A percentile compares a stretch with the other conserved stretches of the same genome.
phyloP scores from a whole-genome alignment of 2,888 invertebrate species.

The Encarsia formosa region DNA sequence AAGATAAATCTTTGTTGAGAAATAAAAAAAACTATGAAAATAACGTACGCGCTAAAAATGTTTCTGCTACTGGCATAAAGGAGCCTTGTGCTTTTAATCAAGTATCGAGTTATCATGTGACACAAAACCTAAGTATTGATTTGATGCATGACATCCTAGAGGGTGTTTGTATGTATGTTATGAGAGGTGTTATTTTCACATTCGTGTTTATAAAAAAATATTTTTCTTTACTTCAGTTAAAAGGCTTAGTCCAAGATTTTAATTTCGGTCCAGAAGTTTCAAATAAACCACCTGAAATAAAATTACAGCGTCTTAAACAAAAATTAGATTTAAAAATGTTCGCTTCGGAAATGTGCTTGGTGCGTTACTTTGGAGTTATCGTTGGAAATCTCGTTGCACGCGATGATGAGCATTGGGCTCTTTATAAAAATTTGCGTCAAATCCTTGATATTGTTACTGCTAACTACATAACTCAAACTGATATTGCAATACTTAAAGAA shows the following conservation, averaged over 20 bases:
- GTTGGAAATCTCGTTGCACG: not conserved
- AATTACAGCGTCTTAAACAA: not conserved
- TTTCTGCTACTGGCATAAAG: not conserved
- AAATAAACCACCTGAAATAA: not conserved
- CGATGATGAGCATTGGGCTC: not conserved
- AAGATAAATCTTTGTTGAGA: not conserved
- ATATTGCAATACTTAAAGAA: not conserved
- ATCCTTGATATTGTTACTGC: not conserved
- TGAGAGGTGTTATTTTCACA: not conserved
- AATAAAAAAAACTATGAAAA: not conserved
- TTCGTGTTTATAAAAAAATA: not conserved
- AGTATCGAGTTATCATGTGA: not conserved
- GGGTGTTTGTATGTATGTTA: constrained; percentile 2
- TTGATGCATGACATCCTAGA: constrained; percentile 5
- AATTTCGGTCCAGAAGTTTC: not conserved
- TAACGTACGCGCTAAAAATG: not conserved
- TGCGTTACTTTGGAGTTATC: not conserved
- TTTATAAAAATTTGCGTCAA: not conserved
- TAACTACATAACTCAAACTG: not conserved
- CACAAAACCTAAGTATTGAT: not conserved
- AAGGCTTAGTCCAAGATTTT: not conserved
- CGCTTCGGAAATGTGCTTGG: not conserved
- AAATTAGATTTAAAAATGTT: not conserved
- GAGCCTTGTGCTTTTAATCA: constrained; percentile 1
- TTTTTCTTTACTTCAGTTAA: not conserved